Evolutionary conservation across 2,113 vertebrate genomes (phyloP), one percentile per base, ranked within the genome.

Genomic region (Melozone crissalis): DNA sequence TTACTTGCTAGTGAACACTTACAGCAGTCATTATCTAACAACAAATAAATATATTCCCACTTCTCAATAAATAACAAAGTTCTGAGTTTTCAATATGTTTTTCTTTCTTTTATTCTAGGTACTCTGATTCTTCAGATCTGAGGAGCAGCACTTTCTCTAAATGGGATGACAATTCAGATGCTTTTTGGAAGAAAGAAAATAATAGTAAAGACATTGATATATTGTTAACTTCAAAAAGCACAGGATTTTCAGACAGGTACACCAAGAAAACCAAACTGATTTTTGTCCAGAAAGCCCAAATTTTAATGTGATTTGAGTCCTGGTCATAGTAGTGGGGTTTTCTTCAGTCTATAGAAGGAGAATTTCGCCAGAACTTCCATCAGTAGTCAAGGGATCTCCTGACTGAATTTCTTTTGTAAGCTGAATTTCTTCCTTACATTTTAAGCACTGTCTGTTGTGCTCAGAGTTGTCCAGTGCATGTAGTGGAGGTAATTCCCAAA

Each of bases 141-240:
- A 97, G 97, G 30, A 98, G 98, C 81, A 96, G 39, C 26, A 97
- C 98, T 86, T 98, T 98, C 59, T 97, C 98, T 5, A 98, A 97
- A 58, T 99, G 99, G 99, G 98, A 98, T 1, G 98, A 98, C 43
- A 84, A 73, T 51, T 75, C 98, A 4, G 98, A 98, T 66, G 93
- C 97, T 58, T 98, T 97, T 37, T 99, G 99, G 98, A 98, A 98
- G 92, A 99, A 97, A 75, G 98, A 99, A 76, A 96, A 76, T 90
- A 97, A 85, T 78, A 95, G 88, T 71, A 98, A 96, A 76, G 98
- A 99, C 44, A 52, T 93, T 0, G 99, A 99, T 58, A 65, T 97
- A 23, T 96, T 93, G 73, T 62, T 98, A 84, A 96, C 96, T 73
- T 97, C 98, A 58, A 98, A 98, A 80, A 96, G 84, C n/a, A 68